A percentile compares a stretch with the other conserved stretches of the same genome.
phyloP scores from a whole-genome alignment of 37 sponge, comb jelly and placozoan genomes.

The Crambe crambe region DNA sequence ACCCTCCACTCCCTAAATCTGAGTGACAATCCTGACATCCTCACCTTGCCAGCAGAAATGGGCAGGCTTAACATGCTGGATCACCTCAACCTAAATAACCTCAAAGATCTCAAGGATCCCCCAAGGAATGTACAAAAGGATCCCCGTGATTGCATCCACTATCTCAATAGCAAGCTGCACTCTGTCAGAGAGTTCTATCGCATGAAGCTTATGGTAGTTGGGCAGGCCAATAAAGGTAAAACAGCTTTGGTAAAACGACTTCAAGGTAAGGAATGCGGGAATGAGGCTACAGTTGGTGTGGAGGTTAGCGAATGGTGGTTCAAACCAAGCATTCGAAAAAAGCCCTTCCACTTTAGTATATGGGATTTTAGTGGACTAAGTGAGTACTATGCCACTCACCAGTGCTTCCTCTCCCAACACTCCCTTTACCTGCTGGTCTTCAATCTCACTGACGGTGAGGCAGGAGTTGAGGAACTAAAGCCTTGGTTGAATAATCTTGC shows the following conservation, averaged over 20 bases:
- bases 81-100: constrained; percentile 35
- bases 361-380: constrained; percentile 90
- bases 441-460: constrained; percentile 56
- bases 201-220: constrained; percentile 93
- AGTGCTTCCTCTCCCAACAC: constrained; percentile 78
- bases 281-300: constrained; percentile 94
- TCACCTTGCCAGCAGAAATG: constrained; percentile 67
- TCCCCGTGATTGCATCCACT: constrained; percentile 58
- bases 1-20: constrained; percentile 55
- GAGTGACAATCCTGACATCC: constrained; percentile 67
- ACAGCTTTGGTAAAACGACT: constrained; percentile 86
- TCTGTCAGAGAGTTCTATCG: constrained; percentile 68
- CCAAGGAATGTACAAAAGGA: constrained; percentile 42
- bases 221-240: constrained; percentile 81
- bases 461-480: constrained; percentile 64
- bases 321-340: constrained; percentile 42
- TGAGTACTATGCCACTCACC: constrained; percentile 88
- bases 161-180: constrained; percentile 76
- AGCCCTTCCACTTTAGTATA: constrained; percentile 61
- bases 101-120: constrained; percentile 80
- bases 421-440: constrained; percentile 84
- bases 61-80: constrained; percentile 60
- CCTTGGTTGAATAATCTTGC: constrained; percentile 83
- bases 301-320: constrained; percentile 82
- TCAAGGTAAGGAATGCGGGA: constrained; percentile 60